Evolutionary conservation across 2,113 vertebrate genomes (phyloP).

Genomic region (Trichomycterus rosablanca): DNA sequence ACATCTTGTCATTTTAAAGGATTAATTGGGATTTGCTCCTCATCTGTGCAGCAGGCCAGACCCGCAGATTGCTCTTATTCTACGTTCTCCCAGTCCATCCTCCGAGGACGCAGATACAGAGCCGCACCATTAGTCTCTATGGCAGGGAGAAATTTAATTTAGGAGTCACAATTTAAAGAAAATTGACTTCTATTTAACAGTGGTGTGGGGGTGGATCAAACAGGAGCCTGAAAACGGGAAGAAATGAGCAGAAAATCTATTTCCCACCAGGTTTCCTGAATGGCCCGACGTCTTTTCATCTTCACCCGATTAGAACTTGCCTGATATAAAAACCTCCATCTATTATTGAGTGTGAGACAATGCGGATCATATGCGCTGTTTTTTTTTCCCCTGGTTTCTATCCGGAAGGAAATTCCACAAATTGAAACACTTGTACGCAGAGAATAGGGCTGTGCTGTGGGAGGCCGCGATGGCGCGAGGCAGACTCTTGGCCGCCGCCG

Average conservation of each 20-base stretch:
- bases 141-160: constrained; percentile 46
- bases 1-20: constrained; percentile 15
- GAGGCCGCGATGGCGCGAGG: constrained; percentile 80
- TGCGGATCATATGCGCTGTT: constrained; percentile 66
- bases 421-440: constrained; percentile 84
- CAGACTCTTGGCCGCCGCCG: constrained; percentile 84
- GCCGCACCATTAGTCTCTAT: constrained; percentile 14
- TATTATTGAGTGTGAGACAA: constrained; percentile 75
- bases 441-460: constrained; percentile 76
- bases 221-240: constrained; percentile 39
- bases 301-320: constrained; percentile 68
- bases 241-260: constrained; percentile 64
- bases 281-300: constrained; percentile 68
- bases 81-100: background rate
- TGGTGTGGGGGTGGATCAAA: background rate
- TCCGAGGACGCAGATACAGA: background rate
- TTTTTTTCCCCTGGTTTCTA: too few relatives aligned
- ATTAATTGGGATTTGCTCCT: constrained; percentile 29
- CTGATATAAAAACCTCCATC: constrained; percentile 67
- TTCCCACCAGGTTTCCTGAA: constrained; percentile 70
- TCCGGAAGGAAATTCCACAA: constrained; percentile 63
- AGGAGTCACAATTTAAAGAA: constrained; percentile 59
- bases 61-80: constrained; percentile 15
- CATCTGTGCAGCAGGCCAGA: constrained; percentile 1
- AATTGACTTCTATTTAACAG: constrained; percentile 61